These are phyloP conservation scores for Cremastobaeus sp. DNA, from an alignment of 2,888 invertebrate genomes.

Conservation along the genomic window DNA sequence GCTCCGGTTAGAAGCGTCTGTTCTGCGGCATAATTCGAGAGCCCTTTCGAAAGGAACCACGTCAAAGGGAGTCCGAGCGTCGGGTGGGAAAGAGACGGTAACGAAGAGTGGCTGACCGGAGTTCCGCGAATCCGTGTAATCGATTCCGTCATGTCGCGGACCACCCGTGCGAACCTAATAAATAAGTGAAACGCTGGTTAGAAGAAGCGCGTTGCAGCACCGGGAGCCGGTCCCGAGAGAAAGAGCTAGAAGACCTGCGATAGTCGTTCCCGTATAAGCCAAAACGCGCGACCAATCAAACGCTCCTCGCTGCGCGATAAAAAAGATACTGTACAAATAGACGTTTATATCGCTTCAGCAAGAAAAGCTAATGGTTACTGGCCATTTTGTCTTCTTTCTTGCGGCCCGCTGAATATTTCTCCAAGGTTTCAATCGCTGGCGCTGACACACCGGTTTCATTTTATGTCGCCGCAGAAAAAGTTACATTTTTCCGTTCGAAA, in stretches of 20 bases:
- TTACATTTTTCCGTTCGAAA: no score
- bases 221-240: slow-evolving; percentile 24
- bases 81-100: slow-evolving; percentile 39
- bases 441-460: no score
- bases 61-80: no score
- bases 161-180: slow-evolving; percentile 78
- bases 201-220: slow-evolving; percentile 64
- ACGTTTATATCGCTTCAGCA: slow-evolving; percentile 31
- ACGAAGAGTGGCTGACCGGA: slow-evolving; percentile 56
- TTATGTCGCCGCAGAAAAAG: no score
- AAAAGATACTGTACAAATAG: slow-evolving; percentile 52
- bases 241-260: slow-evolving; percentile 50
- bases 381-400: slow-evolving; percentile 34
- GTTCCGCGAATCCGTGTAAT: slow-evolving; percentile 78
- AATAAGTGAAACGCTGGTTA: slow-evolving; percentile 78
- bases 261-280: slow-evolving; percentile 58
- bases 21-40: slow-evolving; percentile 73
- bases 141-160: slow-evolving; percentile 79
- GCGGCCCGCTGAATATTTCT: slow-evolving; percentile 12
- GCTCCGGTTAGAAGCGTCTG: slow-evolving; percentile 53
- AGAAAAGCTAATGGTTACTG: slow-evolving; percentile 34
- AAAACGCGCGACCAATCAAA: slow-evolving; percentile 38
- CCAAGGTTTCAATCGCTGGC: no score
- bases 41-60: slow-evolving; percentile 44
- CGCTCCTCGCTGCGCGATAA: slow-evolving; percentile 24